phyloP scores from a whole-genome alignment of 1,140 invertebrate genomes.

The Drosophila sucinea region DNA sequence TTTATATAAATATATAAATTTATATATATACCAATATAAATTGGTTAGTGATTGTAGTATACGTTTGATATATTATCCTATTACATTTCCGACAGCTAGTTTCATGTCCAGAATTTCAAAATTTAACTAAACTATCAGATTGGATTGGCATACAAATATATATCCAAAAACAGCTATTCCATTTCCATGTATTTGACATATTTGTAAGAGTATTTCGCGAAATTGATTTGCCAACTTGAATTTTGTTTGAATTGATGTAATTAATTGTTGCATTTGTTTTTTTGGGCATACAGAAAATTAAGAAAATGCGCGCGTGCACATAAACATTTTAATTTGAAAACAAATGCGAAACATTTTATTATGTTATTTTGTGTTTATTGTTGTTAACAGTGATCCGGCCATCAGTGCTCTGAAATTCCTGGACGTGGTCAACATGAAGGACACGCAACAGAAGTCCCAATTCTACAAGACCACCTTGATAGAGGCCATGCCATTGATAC shows the following conservation, averaged over 20 bases:
- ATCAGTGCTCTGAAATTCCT: slow-evolving; percentile 95
- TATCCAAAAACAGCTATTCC: too few relatives aligned
- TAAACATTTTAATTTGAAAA: slow-evolving; percentile 25
- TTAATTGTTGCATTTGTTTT: background rate
- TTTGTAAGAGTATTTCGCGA: too few relatives aligned
- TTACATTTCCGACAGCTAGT: too few relatives aligned
- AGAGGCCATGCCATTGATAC: slow-evolving; percentile 94
- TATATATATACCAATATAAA: too few relatives aligned
- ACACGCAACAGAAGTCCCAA: slow-evolving; percentile 92
- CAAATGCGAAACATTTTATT: slow-evolving; percentile 14
- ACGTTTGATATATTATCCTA: too few relatives aligned
- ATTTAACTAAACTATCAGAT: too few relatives aligned
- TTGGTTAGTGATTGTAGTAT: too few relatives aligned
- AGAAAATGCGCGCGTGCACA: background rate
- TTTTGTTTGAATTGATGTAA: background rate
- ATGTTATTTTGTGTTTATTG: slow-evolving; percentile 54
- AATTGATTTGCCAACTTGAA: background rate
- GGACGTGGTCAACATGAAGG: slow-evolving; percentile 96
- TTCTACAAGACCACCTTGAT: slow-evolving; percentile 94
- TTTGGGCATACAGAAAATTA: background rate
- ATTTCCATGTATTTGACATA: too few relatives aligned
- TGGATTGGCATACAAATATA: too few relatives aligned
- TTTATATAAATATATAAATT: too few relatives aligned
- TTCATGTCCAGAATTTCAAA: too few relatives aligned
- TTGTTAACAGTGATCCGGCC: slow-evolving; percentile 90